These are phyloP conservation scores for Torymus texanus DNA, from an alignment of 2,888 invertebrate species.

Conservation along the genomic window DNA sequence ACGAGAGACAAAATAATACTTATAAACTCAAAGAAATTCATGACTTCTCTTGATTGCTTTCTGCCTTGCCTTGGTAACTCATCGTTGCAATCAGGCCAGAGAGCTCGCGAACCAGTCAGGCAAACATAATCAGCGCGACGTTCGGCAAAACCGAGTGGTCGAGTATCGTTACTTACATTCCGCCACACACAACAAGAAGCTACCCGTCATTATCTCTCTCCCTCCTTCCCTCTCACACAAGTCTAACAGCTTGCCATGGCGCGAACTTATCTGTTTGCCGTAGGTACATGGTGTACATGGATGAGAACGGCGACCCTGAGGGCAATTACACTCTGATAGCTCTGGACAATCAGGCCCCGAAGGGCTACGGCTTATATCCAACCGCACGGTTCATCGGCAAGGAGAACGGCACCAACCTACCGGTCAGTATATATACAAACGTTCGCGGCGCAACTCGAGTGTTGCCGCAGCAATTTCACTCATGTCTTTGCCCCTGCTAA, in stretches of 20 bases:
- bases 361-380: conserved; percentile 85
- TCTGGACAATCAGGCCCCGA: conserved; percentile 62
- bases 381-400: conserved; percentile 83
- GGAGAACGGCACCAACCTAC: conserved; percentile 79
- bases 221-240: no score
- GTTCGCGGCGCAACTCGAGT: no score
- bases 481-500: no score
- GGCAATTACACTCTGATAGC: conserved; percentile 93
- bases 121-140: background rate
- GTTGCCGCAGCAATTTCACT: no score
- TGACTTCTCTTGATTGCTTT: no score
- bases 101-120: background rate
- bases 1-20: no score
- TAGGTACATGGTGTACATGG: conserved; percentile 94
- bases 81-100: no score
- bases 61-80: no score
- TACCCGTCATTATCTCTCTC: no score
- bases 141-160: background rate
- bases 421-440: conserved; percentile 77
- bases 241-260: conserved; percentile 29
- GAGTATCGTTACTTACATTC: background rate
- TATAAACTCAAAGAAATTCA: no score
- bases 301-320: conserved; percentile 93
- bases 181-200: background rate
- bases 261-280: conserved; percentile 30